Evolutionary conservation across 2,113 vertebrate genomes (phyloP).

Genomic region (Atlantisia rogersi): DNA sequence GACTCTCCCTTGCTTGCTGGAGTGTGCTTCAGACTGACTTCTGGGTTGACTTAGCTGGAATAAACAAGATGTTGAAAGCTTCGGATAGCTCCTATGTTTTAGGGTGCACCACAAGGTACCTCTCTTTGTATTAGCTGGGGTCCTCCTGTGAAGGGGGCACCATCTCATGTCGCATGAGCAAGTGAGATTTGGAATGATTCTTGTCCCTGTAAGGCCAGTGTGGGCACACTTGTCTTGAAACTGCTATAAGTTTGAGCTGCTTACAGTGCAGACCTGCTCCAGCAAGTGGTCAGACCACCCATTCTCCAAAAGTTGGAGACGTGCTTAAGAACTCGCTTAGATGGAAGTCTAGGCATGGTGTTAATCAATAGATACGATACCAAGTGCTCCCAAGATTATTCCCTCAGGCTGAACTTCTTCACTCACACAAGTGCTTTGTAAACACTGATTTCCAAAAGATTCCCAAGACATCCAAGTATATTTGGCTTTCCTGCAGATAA

Average conservation of each 20-base stretch:
- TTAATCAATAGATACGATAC: neutral
- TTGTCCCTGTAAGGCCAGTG: neutral
- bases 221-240: neutral
- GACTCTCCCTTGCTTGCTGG: neutral
- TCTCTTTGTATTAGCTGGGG: neutral
- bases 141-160: neutral
- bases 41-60: neutral
- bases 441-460: slow-evolving; percentile 17
- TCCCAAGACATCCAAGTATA: neutral
- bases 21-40: neutral
- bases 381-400: neutral
- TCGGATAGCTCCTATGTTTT: neutral
- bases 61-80: neutral
- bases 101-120: neutral
- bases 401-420: neutral
- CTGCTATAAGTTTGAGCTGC: neutral
- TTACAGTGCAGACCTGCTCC: neutral
- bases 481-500: slow-evolving; percentile 13
- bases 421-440: neutral
- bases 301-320: neutral
- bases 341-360: neutral
- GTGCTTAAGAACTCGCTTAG: neutral
- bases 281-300: neutral
- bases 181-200: neutral
- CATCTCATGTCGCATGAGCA: fast-evolving